Evolutionary conservation across 2,797 vertebrate genomes (phyloP).

Genomic region (Sciurus carolinensis): DNA sequence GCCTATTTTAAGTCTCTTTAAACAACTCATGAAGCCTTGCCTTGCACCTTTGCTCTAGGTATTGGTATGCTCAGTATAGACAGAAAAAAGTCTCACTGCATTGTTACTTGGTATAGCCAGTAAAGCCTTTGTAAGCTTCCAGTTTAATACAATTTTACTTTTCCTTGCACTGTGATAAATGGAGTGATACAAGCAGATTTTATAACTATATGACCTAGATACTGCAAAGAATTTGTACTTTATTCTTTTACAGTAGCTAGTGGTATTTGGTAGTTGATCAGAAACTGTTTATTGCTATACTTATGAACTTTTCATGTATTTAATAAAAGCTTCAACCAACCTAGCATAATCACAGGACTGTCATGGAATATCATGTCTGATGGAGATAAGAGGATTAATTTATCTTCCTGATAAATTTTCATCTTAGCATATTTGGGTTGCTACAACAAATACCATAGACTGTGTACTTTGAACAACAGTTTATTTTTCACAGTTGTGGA

Average conservation of each 20-base stretch:
- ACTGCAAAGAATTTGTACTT: constrained; percentile 16
- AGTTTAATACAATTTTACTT: constrained; percentile 4
- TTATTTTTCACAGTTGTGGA: not conserved
- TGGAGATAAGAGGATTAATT: not conserved
- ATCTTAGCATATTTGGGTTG: not conserved
- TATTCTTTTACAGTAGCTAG: constrained; percentile 57
- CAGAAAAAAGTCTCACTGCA: not conserved
- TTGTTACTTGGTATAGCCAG: not conserved
- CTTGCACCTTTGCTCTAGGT: not conserved
- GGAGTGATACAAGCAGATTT: constrained; percentile 7
- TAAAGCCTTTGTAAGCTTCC: not conserved
- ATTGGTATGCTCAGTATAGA: not conserved
- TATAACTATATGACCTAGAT: not conserved
- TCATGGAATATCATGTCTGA: not conserved
- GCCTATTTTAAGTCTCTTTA: not conserved
- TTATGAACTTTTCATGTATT: constrained; percentile 37
- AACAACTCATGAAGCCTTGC: not conserved
- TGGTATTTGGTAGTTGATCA: constrained; percentile 24
- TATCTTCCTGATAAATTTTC: not conserved
- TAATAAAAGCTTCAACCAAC: constrained; percentile 49
- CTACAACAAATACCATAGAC: not conserved
- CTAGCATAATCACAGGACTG: not conserved
- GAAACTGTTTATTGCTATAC: constrained; percentile 29
- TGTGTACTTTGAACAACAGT: not conserved
- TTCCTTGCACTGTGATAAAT: not conserved